Conservation (phyloP, 2,113 vertebrate genomes). For the Microcebus griseorufus region DNA sequence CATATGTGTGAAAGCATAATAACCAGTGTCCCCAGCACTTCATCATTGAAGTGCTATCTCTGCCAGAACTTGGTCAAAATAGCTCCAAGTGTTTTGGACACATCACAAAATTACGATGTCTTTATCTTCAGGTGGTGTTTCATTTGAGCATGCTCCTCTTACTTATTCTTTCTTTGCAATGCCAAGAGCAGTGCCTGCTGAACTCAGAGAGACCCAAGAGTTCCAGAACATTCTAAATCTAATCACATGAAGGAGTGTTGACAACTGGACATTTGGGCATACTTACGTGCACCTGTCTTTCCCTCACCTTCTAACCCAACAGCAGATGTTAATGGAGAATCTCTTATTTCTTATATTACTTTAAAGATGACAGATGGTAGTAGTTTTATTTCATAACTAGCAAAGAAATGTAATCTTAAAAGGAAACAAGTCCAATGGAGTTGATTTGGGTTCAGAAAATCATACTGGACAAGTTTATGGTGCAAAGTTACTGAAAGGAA, state of each 20-base stretch:
- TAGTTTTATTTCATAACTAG: not conserved
- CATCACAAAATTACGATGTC: not conserved
- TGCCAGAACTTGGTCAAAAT: not conserved
- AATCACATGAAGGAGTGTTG: not conserved
- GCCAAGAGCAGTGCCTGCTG: not conserved
- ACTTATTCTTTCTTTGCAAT: not conserved
- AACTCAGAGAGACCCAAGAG: not conserved
- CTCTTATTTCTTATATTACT: not conserved
- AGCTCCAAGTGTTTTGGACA: not conserved
- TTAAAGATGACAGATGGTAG: not conserved
- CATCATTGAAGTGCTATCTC: not conserved
- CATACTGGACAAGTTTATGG: not conserved
- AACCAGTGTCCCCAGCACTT: not conserved
- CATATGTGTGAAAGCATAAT: not conserved
- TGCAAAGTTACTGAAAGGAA: not conserved
- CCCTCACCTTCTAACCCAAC: not conserved
- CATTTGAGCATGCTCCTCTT: not conserved
- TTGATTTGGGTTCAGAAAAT: not conserved
- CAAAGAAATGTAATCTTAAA: not conserved
- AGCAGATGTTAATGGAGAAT: not conserved
- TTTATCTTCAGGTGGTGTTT: not conserved
- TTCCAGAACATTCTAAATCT: constrained; percentile 25
- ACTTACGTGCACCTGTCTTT: not conserved
- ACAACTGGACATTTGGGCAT: not conserved
- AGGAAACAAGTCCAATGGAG: not conserved